These are phyloP conservation scores for Euleptes europaea DNA, from an alignment of 2,113 vertebrate genomes.

Conservation along the genomic window DNA sequence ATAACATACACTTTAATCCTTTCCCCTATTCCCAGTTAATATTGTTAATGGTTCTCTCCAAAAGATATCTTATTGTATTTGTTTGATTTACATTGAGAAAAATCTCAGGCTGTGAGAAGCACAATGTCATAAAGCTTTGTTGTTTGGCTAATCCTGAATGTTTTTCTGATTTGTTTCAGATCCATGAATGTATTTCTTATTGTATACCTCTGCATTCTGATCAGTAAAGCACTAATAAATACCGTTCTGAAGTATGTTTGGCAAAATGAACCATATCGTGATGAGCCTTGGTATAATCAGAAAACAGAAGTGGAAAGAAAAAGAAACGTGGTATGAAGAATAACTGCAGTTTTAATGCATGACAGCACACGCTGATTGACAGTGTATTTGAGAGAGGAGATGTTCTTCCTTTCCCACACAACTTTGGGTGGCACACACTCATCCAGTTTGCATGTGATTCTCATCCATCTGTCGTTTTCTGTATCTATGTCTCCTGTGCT, in stretches of 20 bases:
- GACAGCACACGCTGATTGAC: background rate
- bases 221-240: constrained; percentile 93
- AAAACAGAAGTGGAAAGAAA: constrained; percentile 87
- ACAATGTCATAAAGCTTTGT: background rate
- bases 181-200: constrained; percentile 96
- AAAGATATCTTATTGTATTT: background rate
- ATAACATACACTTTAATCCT: background rate
- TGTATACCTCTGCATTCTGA: constrained; percentile 95
- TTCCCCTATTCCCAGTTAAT: background rate
- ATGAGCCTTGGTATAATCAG: constrained; percentile 94
- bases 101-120: background rate
- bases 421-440: background rate
- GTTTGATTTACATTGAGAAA: background rate
- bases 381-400: background rate
- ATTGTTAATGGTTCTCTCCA: background rate
- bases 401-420: background rate
- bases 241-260: constrained; percentile 91
- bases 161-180: constrained; percentile 64
- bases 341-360: background rate
- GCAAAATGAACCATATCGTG: constrained; percentile 87
- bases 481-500: background rate
- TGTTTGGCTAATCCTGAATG: background rate
- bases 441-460: background rate
- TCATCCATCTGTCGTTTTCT: background rate
- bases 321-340: constrained; percentile 83